Evolutionary conservation across 2,888 invertebrate genomes (phyloP).

Genomic region (Agrochola lota): DNA sequence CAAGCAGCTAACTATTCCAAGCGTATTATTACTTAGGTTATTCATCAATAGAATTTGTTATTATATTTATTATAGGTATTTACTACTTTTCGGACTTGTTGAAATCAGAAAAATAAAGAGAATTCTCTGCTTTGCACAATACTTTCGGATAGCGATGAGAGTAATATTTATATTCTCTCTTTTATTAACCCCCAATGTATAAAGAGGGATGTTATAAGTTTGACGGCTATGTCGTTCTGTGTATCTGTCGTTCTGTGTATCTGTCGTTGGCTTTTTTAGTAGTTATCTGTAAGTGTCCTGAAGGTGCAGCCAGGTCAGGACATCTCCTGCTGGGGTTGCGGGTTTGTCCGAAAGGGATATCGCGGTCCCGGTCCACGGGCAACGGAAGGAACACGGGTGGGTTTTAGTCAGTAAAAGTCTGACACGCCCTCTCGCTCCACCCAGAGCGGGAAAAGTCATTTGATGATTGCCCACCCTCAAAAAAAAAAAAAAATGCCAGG

Average conservation of each 20-base stretch:
- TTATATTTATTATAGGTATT: not conserved
- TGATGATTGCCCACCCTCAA: no score
- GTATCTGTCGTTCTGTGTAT: not conserved
- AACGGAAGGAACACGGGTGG: no score
- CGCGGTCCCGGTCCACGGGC: no score
- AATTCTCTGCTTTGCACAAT: not conserved
- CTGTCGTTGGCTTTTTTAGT: not conserved
- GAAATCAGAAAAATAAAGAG: not conserved
- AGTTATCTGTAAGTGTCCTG: not conserved
- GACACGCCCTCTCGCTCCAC: no score
- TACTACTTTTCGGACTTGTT: not conserved
- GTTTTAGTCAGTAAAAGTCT: no score
- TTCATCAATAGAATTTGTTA: not conserved
- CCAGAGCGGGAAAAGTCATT: no score
- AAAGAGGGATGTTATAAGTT: not conserved
- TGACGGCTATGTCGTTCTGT: not conserved
- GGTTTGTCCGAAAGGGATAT: no score
- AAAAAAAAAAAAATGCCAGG: no score
- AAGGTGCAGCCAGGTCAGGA: conserved; percentile 17
- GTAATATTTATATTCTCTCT: no score
- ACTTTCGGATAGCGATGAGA: not conserved
- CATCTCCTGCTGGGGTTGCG: no score
- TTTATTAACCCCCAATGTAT: not conserved
- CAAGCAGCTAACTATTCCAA: not conserved
- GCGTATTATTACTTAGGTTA: not conserved